Evolutionary conservation across 2,888 invertebrate species (phyloP), one percentile per base, ranked within the genome.

Genomic region (Cylindroiulus punctatus): DNA sequence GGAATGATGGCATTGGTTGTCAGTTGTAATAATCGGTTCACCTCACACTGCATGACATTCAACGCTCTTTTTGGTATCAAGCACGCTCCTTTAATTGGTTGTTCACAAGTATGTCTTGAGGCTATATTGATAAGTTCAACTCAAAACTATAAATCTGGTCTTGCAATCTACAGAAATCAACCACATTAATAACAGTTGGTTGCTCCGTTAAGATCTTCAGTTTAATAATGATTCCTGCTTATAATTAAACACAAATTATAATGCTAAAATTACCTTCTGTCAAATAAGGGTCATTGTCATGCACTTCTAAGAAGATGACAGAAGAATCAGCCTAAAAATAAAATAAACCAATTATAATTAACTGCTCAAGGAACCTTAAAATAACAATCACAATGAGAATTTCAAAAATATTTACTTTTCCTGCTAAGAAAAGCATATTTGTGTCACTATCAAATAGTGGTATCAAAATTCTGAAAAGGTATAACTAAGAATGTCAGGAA

Each of bases 1-100:
- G 98, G 98, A 90, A 97, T 94, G 81, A 98, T 96, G 88, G 95
- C 94, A 87, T 94, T 94, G 86, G 96, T 95, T 5, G 97, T 95
- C 87, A 98, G 92, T 90, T 98, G 96, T 86, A 98, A 92, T 84
- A 98, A 93, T 88, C 98, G 92, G 91, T 98, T 97, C 5, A 98
- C 98, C 92, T 98, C 98, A 0, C 97, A 98, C 89, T 96, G 96
- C 98, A 98, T 98, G n/a, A 98, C 97, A 89, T 96, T 95, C 65
- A 98, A 92, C 0, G 97, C 96, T 87, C 97, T 92, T 92, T 98
- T 98, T 8, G 98, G 97, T 84, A 98, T 95, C 88, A 98, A 91
- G 89, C 97, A 97, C 2, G 97, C 97, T 5, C 98, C 98, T 90
- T 98, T 97, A 0, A 97, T 97, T 91, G 98, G 98, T 90, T 90